Evolutionary conservation across 1,140 invertebrate species (phyloP), one percentile per base, ranked within the genome.

Genomic region (Drosophila seguyi): DNA sequence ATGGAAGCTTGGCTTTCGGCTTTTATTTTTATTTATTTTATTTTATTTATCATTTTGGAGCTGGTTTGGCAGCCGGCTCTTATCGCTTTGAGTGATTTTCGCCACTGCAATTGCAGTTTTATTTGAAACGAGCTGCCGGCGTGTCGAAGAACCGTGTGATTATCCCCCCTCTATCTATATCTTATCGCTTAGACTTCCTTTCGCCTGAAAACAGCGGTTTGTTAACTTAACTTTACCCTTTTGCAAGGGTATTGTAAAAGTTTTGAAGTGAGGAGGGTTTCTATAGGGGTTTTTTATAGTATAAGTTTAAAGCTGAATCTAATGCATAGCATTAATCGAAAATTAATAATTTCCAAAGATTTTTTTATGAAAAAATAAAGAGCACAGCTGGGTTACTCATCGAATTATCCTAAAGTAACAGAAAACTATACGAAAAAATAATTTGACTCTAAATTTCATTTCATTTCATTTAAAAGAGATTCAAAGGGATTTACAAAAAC

Each of bases 121-220:
- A 52, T 61, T 59, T 39, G 42, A 58, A 66, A 60, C 74, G 63
- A 68, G 73, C 74, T 68, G 53, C 29, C 63, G 74, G 50, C 63
- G 65, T 42, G 65, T 77, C 47, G 50, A 34, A 38, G 38, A 68
- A 39, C 62, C 62, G 66, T 39, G 61, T 69, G 66, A 69, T 69
- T 67, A 69, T 69, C 66, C 42, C 45, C 29, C 36, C 62, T 27
- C 29, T 62, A 63, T 62, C 47, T 53, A 31, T 69, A 67, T 67
- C 62, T 69, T 67, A 69, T 69, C 66, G 62, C 39, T 42, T 1
- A 45, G 47, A 67, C 66, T 67, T 69, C 66, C 62, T 42, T 41
- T 66, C 8, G 66, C 47, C 36, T 39, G 20, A 20, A 0, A 18
- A 20, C 34, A 16, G 59, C 18, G 22, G 25, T 36, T 67, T 36